phyloP scores from a whole-genome alignment of 2,888 invertebrate genomes.

The Lepidocyrtinus sp. region DNA sequence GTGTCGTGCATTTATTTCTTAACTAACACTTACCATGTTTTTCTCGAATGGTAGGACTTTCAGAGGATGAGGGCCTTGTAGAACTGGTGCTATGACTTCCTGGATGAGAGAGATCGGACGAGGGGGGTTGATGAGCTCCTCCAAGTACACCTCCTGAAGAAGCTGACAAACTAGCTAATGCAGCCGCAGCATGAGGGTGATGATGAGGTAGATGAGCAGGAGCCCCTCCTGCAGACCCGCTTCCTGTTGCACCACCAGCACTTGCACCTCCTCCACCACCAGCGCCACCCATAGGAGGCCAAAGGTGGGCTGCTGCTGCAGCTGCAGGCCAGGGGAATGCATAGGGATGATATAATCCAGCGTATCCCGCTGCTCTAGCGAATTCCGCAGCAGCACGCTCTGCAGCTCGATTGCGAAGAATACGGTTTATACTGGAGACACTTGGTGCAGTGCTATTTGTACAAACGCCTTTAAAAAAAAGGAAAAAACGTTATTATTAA shows the following conservation, averaged over 20 bases:
- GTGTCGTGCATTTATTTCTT: background rate
- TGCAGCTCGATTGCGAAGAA: conserved; percentile 94
- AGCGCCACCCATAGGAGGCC: conserved; percentile 74
- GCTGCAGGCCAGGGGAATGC: conserved; percentile 73
- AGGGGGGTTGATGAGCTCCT: conserved; percentile 70
- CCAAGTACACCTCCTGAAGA: conserved; percentile 62
- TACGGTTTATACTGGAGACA: conserved; percentile 97
- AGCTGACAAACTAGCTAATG: conserved; percentile 61
- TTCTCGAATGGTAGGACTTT: conserved; percentile 68
- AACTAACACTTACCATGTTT: conserved; percentile 67
- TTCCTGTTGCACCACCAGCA: conserved; percentile 71
- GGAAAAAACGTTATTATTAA: background rate
- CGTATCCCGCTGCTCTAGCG: conserved; percentile 91
- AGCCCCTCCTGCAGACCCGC: conserved; percentile 74
- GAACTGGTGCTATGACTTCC: conserved; percentile 69
- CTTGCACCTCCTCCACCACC: conserved; percentile 38
- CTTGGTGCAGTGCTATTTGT: conserved; percentile 96
- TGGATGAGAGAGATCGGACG: conserved; percentile 72
- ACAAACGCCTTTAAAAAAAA: conserved; percentile 84
- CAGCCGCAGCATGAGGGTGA: conserved; percentile 58
- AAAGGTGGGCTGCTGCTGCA: conserved; percentile 73
- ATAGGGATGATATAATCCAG: conserved; percentile 85
- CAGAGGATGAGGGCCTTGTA: conserved; percentile 69
- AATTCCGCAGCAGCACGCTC: conserved; percentile 97
- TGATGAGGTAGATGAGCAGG: conserved; percentile 32